Percentiles rank a stretch among this genome's conserved stretches.
These are phyloP conservation scores for Pleuronectes platessa DNA, from an alignment of 2,113 vertebrate species.

Conservation along the genomic window DNA sequence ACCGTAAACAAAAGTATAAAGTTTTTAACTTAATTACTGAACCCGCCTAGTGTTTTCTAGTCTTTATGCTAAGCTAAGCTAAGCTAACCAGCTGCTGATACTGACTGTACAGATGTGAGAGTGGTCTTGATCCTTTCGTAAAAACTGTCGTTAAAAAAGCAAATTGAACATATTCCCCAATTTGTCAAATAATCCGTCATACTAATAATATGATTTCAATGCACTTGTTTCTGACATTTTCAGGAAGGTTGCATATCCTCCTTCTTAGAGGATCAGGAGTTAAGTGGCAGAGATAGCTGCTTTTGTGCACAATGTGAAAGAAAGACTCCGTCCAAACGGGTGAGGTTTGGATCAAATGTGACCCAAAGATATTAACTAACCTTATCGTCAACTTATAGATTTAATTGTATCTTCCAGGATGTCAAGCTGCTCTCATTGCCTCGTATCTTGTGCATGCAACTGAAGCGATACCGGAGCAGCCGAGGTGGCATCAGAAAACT, in stretches of 20 bases:
- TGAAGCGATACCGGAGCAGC: conserved; percentile 72
- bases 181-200: no score
- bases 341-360: conserved; percentile 16
- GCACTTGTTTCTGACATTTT: background rate
- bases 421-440: conserved; percentile 70
- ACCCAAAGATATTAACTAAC: background rate
- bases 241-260: conserved; percentile 73
- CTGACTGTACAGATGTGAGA: no score
- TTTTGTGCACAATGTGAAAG: conserved; percentile 67
- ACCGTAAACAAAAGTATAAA: no score
- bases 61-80: no score
- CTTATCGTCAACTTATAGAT: background rate
- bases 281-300: conserved; percentile 54
- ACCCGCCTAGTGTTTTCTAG: no score
- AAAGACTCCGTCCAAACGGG: conserved; percentile 68
- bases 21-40: no score
- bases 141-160: background rate
- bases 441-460: conserved; percentile 71
- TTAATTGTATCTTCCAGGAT: conserved; percentile 50
- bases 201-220: no score
- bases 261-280: conserved; percentile 71
- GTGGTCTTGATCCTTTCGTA: background rate
- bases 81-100: no score
- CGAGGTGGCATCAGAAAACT: conserved; percentile 49
- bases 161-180: background rate